Conservation (phyloP, 2,797 vertebrate genomes). For the Botia kubotai region DNA sequence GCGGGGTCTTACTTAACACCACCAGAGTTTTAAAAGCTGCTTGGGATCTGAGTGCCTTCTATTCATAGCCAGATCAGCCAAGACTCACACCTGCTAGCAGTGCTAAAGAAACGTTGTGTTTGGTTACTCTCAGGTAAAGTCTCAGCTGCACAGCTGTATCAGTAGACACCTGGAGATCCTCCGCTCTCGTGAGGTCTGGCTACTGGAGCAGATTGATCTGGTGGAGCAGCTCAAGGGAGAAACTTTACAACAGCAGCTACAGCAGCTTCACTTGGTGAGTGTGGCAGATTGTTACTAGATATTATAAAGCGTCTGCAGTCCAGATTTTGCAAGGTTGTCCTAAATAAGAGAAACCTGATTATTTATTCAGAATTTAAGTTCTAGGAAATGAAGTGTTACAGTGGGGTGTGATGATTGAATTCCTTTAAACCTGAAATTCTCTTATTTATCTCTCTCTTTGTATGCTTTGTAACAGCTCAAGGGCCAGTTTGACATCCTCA, state of each 20-base stretch:
- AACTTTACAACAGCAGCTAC: conserved; percentile 87
- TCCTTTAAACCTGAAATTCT: not conserved
- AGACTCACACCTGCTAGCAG: not conserved
- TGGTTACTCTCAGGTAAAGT: conserved; percentile 82
- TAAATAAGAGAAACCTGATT: not conserved
- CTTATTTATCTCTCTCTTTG: not conserved
- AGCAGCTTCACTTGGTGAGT: conserved; percentile 88
- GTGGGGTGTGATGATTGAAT: not conserved
- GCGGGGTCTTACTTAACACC: not conserved
- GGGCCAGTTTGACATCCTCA: conserved; percentile 90
- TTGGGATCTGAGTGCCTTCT: not conserved
- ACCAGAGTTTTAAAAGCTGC: conserved; percentile 26
- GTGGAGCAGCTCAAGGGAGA: conserved; percentile 92
- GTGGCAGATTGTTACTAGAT: not conserved
- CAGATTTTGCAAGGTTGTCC: too few relatives aligned
- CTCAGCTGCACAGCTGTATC: conserved; percentile 90
- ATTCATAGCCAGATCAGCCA: not conserved
- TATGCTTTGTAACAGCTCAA: conserved; percentile 75
- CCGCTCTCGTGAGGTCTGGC: conserved; percentile 91
- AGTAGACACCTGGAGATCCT: conserved; percentile 94
- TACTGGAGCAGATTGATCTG: conserved; percentile 89
- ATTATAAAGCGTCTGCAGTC: not conserved
- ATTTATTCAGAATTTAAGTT: not conserved
- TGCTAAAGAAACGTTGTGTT: not conserved
- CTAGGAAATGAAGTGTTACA: not conserved